These are phyloP conservation scores for Cathartes aura DNA, from an alignment of 2,113 vertebrate species.

Conservation along the genomic window DNA sequence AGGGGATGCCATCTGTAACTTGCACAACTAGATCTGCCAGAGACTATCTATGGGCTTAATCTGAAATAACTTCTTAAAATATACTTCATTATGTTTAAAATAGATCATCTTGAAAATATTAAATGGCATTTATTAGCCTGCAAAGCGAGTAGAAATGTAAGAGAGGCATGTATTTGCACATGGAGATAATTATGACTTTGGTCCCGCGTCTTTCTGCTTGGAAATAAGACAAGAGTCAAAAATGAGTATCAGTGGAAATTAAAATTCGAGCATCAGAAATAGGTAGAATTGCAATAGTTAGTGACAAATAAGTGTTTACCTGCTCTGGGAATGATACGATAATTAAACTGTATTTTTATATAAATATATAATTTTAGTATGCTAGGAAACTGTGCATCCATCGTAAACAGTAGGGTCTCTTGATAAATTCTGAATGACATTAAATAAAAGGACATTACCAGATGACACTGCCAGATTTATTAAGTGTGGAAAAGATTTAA, in stretches of 20 bases:
- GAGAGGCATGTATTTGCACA: background rate
- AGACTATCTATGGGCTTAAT: background rate
- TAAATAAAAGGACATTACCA: background rate
- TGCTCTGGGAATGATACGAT: background rate
- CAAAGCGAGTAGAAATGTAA: background rate
- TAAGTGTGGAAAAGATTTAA: background rate
- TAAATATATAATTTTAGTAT: background rate
- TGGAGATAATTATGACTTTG: background rate
- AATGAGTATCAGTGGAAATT: background rate
- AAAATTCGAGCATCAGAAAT: background rate
- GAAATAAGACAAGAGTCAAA: background rate
- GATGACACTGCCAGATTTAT: background rate
- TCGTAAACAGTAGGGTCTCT: background rate
- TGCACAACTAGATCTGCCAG: background rate
- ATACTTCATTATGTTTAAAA: background rate
- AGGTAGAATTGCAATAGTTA: background rate
- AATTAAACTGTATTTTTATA: background rate
- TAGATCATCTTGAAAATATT: background rate
- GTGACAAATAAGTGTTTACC: background rate
- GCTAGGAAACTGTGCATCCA: accelerated
- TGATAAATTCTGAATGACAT: background rate
- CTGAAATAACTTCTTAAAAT: background rate
- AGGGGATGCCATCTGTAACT: background rate
- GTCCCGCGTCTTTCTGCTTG: background rate
- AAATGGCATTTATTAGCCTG: background rate